Conservation (phyloP, 2,113 vertebrate species). For the Cebidichthys violaceus region DNA sequence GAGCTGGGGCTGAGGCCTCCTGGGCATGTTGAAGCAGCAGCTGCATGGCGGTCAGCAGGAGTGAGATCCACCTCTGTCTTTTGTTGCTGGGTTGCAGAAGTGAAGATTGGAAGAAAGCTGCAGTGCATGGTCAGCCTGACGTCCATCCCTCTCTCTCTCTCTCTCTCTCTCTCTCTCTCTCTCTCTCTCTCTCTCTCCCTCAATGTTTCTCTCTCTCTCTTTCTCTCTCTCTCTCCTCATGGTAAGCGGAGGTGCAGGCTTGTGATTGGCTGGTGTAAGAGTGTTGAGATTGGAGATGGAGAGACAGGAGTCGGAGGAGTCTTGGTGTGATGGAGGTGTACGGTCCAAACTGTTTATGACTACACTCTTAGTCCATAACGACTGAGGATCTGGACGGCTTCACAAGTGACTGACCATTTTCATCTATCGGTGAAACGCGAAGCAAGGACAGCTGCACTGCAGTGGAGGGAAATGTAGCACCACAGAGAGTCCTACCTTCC, state of each 20-base stretch:
- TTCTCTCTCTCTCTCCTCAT: slow-evolving; percentile 30
- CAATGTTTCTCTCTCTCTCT: slow-evolving; percentile 41
- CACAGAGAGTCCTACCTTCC: slow-evolving; percentile 24
- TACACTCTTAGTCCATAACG: slow-evolving; percentile 44
- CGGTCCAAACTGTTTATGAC: slow-evolving; percentile 47
- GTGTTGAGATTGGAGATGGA: slow-evolving; percentile 70
- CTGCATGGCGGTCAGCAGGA: slow-evolving; percentile 75
- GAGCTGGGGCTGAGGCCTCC: slow-evolving; percentile 48
- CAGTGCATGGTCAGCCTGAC: slow-evolving; percentile 76
- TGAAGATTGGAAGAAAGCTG: slow-evolving; percentile 73
- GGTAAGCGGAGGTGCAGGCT: slow-evolving; percentile 61
- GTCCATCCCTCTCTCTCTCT: slow-evolving; percentile 61
- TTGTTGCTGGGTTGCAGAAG: slow-evolving; percentile 57
- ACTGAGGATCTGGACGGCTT: slow-evolving; percentile 29
- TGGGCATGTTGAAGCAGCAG: slow-evolving; percentile 77
- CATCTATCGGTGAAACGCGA: slow-evolving; percentile 4
- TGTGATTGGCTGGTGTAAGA: slow-evolving; percentile 68
- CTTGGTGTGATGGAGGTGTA: slow-evolving; percentile 59
- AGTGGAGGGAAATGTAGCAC: slow-evolving; percentile 4
- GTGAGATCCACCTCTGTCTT: slow-evolving; percentile 59
- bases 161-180: no score
- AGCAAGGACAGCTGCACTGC: slow-evolving; percentile 10
- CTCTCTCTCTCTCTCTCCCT: slow-evolving; percentile 32
- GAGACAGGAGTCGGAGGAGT: slow-evolving; percentile 45
- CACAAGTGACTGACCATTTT: slow-evolving; percentile 9